phyloP scores from a whole-genome alignment of 2,113 vertebrate genomes.

The Muscicapa adusta region DNA sequence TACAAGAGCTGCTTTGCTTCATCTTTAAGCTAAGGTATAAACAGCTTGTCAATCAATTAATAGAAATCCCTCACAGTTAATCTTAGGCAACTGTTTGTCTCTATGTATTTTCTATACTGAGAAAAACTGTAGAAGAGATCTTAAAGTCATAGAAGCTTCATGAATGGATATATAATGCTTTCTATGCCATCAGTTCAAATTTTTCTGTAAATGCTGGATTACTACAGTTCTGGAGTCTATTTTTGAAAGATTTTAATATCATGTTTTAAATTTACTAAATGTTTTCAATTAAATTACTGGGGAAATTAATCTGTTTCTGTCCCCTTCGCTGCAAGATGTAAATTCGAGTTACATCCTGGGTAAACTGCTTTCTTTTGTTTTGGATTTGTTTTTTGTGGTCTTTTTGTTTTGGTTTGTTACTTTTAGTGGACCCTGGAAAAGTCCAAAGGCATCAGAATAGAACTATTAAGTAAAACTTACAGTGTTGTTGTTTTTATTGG shows the following conservation, averaged over 20 bases:
- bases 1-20: neutral
- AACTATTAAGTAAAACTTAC: neutral
- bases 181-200: neutral
- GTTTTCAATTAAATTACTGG: neutral
- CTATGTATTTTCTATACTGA: neutral
- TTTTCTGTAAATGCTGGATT: neutral
- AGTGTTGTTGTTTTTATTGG: neutral
- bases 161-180: neutral
- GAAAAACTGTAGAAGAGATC: neutral
- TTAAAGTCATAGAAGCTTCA: neutral
- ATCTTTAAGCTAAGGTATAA: neutral
- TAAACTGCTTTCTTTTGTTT: neutral
- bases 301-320: neutral
- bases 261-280: rapidly evolving
- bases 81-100: neutral
- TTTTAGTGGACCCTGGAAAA: neutral
- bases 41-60: neutral
- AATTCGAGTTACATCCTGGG: neutral
- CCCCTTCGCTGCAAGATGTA: neutral
- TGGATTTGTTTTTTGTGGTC: neutral
- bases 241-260: neutral
- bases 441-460: neutral
- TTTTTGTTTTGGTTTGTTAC: neutral
- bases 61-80: neutral
- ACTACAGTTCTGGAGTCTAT: neutral